A percentile compares a stretch with the other conserved stretches of the same genome.
These are phyloP conservation scores for Lasioglossum baleicum DNA, from an alignment of 1,140 invertebrate species.

Conservation along the genomic window DNA sequence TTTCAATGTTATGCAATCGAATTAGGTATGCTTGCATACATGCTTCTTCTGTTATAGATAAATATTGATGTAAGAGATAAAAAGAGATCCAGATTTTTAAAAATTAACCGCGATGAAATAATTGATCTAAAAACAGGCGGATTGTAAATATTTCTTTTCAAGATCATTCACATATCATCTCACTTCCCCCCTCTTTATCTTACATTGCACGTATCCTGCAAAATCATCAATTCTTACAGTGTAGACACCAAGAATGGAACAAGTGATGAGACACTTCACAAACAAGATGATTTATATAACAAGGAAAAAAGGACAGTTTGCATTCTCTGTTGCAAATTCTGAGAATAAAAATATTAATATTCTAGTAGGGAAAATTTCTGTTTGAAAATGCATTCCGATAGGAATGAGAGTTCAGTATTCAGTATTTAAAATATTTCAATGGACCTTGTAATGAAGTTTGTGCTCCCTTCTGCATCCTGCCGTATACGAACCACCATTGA, in stretches of 20 bases:
- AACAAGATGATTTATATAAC: constrained; percentile 10
- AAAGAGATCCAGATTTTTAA: constrained; percentile 76
- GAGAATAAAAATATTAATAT: neutral
- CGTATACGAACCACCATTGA: neutral
- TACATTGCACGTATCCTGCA: constrained; percentile 2
- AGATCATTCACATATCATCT: constrained; percentile 18
- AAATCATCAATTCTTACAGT: constrained; percentile 36
- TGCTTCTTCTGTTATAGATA: constrained; percentile 9
- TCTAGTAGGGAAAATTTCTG: neutral
- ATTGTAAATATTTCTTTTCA: constrained; percentile 65
- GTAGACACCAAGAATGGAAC: constrained; percentile 11
- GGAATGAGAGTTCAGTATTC: constrained; percentile 11
- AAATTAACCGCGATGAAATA: constrained; percentile 75
- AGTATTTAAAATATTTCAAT: constrained; percentile 6
- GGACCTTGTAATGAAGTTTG: neutral
- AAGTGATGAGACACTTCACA: constrained; percentile 20
- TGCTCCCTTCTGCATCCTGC: neutral
- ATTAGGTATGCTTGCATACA: neutral
- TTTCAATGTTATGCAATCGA: neutral
- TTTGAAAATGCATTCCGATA: neutral
- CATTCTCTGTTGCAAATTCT: neutral
- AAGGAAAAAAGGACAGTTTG: neutral
- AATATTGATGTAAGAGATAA: constrained; percentile 58
- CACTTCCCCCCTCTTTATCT: neutral
- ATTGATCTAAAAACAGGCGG: constrained; percentile 71